A percentile compares a stretch with the other conserved stretches of the same genome.
phyloP scores from a whole-genome alignment of 1,140 invertebrate species.

The Amyelois transitella region DNA sequence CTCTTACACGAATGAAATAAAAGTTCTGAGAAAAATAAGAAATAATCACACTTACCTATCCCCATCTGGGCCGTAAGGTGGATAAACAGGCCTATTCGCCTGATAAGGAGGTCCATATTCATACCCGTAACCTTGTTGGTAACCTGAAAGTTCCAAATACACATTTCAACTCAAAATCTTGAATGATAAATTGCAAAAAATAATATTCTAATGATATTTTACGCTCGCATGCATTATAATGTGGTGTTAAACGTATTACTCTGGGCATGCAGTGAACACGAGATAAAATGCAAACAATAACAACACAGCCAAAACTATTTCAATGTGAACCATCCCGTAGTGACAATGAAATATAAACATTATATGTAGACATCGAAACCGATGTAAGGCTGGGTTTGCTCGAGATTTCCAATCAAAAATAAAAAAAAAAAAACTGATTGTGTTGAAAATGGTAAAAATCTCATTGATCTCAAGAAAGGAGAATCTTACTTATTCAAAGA shows the following conservation, averaged over 20 bases:
- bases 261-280: neutral
- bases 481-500: too few relatives aligned
- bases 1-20: too few relatives aligned
- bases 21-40: neutral
- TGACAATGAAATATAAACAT: neutral
- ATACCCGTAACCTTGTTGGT: constrained; percentile 76
- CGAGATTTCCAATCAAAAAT: too few relatives aligned
- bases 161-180: neutral
- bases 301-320: constrained; percentile 1
- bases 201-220: neutral
- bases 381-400: neutral
- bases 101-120: constrained; percentile 81
- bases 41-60: constrained; percentile 72
- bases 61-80: constrained; percentile 82
- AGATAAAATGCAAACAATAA: neutral
- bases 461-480: too few relatives aligned
- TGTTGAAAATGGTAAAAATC: too few relatives aligned
- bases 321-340: neutral
- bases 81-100: constrained; percentile 80
- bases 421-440: too few relatives aligned
- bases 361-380: neutral
- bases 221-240: neutral
- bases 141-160: constrained; percentile 45
- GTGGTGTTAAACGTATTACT: constrained; percentile 1
- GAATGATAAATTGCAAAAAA: neutral